A percentile compares a stretch with the other conserved stretches of the same genome.
phyloP scores from a whole-genome alignment of 2,113 vertebrate genomes.

The Paramormyrops kingsleyae region DNA sequence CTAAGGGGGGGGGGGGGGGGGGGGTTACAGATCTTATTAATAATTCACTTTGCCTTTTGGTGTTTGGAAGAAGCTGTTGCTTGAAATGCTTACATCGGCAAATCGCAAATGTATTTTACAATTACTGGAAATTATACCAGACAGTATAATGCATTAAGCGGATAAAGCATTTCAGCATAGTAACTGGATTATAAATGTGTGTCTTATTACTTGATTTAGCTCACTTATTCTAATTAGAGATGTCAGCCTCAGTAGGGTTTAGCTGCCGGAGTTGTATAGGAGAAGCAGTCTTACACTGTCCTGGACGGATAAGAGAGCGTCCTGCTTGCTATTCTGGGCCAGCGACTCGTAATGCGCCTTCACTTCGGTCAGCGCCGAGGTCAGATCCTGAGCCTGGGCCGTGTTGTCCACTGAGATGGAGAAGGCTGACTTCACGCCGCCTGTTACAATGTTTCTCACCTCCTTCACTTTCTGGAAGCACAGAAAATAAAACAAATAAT shows the following conservation, averaged over 20 bases:
- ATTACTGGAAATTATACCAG: not conserved
- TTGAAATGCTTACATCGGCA: not conserved
- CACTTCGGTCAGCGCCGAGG: conserved; percentile 43
- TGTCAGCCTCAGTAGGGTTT: not conserved
- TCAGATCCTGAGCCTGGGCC: conserved; percentile 47
- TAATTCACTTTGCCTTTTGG: not conserved
- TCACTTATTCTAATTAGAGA: not conserved
- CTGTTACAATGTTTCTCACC: conserved; percentile 46
- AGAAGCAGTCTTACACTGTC: conserved; percentile 39
- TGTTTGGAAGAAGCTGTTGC: not conserved
- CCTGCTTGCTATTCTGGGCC: conserved; percentile 49
- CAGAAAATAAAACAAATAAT: not conserved
- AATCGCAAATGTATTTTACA: conserved; percentile 1
- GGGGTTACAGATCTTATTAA: not conserved
- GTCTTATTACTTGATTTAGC: not conserved
- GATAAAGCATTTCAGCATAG: not conserved
- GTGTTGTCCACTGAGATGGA: conserved; percentile 53
- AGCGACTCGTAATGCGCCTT: conserved; percentile 50
- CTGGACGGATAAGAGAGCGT: conserved; percentile 46
- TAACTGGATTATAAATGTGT: not conserved
- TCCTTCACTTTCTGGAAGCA: conserved; percentile 50
- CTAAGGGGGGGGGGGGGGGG: not conserved
- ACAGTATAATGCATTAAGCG: not conserved
- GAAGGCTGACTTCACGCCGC: conserved; percentile 47
- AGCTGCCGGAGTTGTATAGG: not conserved